Evolutionary conservation across 1,140 invertebrate genomes (phyloP).

Genomic region (Colletes latitarsis): DNA sequence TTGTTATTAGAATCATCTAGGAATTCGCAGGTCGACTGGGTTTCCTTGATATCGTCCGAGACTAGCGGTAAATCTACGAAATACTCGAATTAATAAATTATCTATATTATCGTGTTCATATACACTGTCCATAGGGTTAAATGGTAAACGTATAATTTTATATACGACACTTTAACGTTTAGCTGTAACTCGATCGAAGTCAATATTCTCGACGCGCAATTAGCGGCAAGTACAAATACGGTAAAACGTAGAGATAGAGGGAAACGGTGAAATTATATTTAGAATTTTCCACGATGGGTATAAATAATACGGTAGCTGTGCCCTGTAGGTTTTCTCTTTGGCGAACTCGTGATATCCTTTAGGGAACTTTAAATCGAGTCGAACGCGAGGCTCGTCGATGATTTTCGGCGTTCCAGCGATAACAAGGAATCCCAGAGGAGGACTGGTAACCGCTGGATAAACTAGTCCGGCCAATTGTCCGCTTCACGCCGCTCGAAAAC

Average conservation of each 20-base stretch:
- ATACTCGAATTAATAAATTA: too few species aligned
- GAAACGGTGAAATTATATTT: background rate
- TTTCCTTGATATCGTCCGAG: conserved; percentile 4
- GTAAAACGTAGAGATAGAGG: too few species aligned
- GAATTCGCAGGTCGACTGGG: background rate
- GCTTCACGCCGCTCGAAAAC: background rate
- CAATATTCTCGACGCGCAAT: too few species aligned
- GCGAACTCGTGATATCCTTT: too few species aligned
- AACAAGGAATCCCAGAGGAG: background rate
- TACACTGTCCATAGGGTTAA: background rate
- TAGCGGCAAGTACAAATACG: too few species aligned
- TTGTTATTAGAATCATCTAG: background rate
- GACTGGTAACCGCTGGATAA: background rate
- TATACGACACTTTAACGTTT: too few species aligned
- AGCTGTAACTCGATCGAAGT: too few species aligned
- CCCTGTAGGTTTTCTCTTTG: too few species aligned
- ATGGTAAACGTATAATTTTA: background rate
- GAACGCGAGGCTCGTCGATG: too few species aligned
- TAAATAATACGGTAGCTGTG: background rate
- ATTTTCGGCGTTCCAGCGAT: background rate
- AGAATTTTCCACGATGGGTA: background rate
- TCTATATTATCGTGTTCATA: too few species aligned
- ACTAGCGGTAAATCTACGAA: background rate
- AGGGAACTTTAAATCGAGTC: background rate
- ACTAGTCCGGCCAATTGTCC: background rate